These are phyloP conservation scores for Pseudococcus longispinus DNA, from an alignment of 2,888 invertebrate genomes.

Conservation along the genomic window DNA sequence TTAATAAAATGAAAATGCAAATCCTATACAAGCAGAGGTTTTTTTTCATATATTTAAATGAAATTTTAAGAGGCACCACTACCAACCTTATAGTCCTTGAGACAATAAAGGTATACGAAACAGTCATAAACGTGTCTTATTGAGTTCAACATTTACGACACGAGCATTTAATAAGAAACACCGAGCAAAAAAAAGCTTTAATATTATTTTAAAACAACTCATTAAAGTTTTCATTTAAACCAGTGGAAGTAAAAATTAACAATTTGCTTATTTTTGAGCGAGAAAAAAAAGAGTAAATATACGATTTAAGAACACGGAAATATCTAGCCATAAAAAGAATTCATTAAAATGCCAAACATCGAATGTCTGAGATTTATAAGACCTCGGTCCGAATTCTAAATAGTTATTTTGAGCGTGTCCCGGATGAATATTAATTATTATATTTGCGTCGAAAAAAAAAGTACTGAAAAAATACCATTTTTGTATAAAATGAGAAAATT, in stretches of 20 bases:
- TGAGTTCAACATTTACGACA: not conserved
- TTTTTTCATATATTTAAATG: not conserved
- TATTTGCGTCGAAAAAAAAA: not conserved
- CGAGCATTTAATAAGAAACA: not conserved
- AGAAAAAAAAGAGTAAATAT: not conserved
- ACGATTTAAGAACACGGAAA: slow-evolving; percentile 15
- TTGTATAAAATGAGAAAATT: not conserved
- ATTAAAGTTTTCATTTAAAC: not conserved
- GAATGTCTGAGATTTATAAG: slow-evolving; percentile 10
- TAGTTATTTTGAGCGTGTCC: not conserved
- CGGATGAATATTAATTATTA: slow-evolving; percentile 8
- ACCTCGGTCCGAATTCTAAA: not conserved
- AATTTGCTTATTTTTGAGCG: not conserved
- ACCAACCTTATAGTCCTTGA: not conserved
- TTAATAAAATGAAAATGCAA: not conserved
- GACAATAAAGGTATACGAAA: not conserved
- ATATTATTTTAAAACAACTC: not conserved
- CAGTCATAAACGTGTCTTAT: not conserved
- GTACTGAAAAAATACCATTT: not conserved
- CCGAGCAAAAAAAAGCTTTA: not conserved
- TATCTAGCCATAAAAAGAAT: slow-evolving; percentile 2
- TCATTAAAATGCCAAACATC: slow-evolving; percentile 20
- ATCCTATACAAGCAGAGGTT: not conserved
- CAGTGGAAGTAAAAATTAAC: not conserved
- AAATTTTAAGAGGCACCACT: not conserved